Percentiles rank a stretch among this genome's conserved stretches.
Conservation (phyloP, 2,888 invertebrate genomes). For the Noctuana brunneofusca region DNA sequence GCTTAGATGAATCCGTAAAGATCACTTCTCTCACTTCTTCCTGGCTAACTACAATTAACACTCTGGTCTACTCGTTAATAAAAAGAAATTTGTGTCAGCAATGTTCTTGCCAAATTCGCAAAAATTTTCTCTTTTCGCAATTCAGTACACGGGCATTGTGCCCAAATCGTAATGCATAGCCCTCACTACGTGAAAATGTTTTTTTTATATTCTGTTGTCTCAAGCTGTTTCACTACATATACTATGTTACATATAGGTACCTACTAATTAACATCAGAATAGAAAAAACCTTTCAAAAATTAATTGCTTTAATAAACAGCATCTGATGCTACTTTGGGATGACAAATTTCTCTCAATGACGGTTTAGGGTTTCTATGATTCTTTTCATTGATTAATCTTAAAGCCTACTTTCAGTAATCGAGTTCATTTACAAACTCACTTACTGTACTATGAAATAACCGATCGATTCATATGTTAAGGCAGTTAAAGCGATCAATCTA, state of each 20-base stretch:
- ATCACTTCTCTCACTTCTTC: slow-evolving; percentile 43
- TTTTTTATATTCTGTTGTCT: slow-evolving; percentile 1
- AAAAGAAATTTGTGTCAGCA: slow-evolving; percentile 53
- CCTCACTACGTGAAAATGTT: neutral
- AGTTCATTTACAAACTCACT: no score
- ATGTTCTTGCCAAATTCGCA: slow-evolving; percentile 54
- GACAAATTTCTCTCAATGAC: no score
- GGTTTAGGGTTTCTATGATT: no score
- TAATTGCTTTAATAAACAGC: no score
- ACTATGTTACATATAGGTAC: no score
- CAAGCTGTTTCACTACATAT: no score
- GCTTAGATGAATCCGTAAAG: slow-evolving; percentile 49
- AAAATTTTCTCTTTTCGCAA: slow-evolving; percentile 42
- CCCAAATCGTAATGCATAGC: slow-evolving; percentile 49
- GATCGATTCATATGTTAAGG: neutral
- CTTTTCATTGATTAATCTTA: no score
- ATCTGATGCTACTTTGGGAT: no score
- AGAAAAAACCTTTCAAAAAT: no score
- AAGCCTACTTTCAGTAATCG: no score
- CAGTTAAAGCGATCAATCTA: neutral
- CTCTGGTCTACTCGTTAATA: slow-evolving; percentile 46
- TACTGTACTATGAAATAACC: neutral
- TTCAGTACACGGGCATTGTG: slow-evolving; percentile 49
- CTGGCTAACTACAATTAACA: slow-evolving; percentile 54
- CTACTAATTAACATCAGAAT: no score